Base-by-base conservation (phyloP, 1,140 invertebrate species). In the Phocides pigmalion region DNA sequence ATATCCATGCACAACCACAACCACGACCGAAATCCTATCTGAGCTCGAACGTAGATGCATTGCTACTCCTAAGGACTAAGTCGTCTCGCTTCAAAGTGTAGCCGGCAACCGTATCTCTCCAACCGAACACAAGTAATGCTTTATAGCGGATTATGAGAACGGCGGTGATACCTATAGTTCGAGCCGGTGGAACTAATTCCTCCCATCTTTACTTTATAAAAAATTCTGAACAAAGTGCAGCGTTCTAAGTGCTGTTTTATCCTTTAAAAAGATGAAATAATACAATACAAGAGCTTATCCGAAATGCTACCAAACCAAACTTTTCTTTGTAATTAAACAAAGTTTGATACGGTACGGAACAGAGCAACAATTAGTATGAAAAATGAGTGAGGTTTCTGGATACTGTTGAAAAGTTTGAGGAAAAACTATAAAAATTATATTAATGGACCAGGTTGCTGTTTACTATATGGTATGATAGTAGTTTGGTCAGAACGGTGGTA, bases 361-460 rank as follows among this genome's bases (percentile, higher is more conserved):
- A 19, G 25, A 17, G 19, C 22, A 54, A 41, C 22, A 54, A 47
- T 62, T 53, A 54, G 25, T 20, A 51, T 63, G 49, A 62, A 62
- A 62, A 50, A 62, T 62, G 61, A 44, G 9, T 2, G 15, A 50
- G 20, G 20, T 17, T 17, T 51, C 20, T 22, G 41, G 14, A 12
- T 11, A n/a, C n/a, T 2, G 46, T 16, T 11, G 20, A 25, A 51
- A 62, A 62, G 61, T 62, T 62, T 50, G 61, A 62, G 39, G 49
- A 17, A 44, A 14, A 44, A 17, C 28, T 32, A 32, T 32, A 8
- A 11, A 32, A 32, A 32, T 32, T 28, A 8, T 28, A 28, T 28
- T 32, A 32, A 32, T 32, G 9, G 28, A 32, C 3, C 28, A 8
- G n/a, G 28, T 8, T 32, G 9, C 25, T 4, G 5, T 32, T 11